Conservation (phyloP, 2,888 invertebrate genomes). For the Lepidonotus clava region DNA sequence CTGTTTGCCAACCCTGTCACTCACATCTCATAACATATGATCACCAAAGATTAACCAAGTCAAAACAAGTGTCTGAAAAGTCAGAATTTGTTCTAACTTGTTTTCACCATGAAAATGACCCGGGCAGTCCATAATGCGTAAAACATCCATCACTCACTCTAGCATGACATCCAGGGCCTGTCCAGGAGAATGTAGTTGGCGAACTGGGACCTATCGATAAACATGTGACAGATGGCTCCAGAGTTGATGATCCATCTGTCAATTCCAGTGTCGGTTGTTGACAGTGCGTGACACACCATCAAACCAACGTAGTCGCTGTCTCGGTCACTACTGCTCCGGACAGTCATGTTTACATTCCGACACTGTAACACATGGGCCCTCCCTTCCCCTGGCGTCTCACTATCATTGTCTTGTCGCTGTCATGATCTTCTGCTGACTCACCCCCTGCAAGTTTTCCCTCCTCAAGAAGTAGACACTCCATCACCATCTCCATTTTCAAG, state of each 20-base stretch:
- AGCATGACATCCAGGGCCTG: too few relatives aligned
- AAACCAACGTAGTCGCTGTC: conserved; percentile 3
- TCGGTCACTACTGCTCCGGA: neutral
- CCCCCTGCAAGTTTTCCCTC: neutral
- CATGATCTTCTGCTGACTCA: neutral
- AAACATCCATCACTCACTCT: too few relatives aligned
- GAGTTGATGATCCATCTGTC: conserved; percentile 47
- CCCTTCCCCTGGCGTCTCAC: too few relatives aligned
- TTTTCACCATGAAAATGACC: too few relatives aligned
- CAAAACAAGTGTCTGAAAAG: too few relatives aligned
- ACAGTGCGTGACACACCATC: conserved; percentile 10
- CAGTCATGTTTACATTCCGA: neutral
- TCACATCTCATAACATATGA: too few relatives aligned
- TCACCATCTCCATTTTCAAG: too few relatives aligned
- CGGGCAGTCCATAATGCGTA: too few relatives aligned
- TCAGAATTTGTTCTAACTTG: too few relatives aligned
- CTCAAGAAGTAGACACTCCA: neutral
- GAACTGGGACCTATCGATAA: neutral
- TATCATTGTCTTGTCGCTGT: neutral
- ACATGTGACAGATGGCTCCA: conserved; percentile 52
- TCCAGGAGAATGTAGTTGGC: neutral
- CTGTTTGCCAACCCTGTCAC: too few relatives aligned
- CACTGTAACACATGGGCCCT: too few relatives aligned
- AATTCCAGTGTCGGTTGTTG: neutral
- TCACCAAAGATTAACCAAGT: too few relatives aligned